phyloP scores from a whole-genome alignment of 2,888 invertebrate species.

The Tupiocoris notatus region DNA sequence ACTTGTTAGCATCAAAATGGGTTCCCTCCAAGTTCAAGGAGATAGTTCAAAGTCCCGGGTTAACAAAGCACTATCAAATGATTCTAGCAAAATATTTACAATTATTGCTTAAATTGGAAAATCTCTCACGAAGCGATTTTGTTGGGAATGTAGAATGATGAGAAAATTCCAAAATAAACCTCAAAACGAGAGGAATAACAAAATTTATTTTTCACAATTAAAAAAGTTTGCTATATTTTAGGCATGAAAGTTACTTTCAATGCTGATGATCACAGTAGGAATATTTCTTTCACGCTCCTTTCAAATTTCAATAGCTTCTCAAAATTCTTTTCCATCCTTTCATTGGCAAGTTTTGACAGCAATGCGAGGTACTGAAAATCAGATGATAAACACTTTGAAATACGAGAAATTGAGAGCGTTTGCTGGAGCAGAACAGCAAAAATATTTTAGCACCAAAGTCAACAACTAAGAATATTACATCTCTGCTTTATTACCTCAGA shows the following conservation, averaged over 20 bases:
- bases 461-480: too few relatives aligned
- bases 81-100: too few relatives aligned
- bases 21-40: too few relatives aligned
- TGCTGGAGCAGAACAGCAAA: not conserved
- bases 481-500: slow-evolving; percentile 53
- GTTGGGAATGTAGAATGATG: too few relatives aligned
- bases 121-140: too few relatives aligned
- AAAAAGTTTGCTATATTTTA: not conserved
- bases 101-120: too few relatives aligned
- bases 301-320: slow-evolving; percentile 11
- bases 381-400: not conserved
- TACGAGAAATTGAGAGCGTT: not conserved
- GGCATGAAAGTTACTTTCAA: not conserved
- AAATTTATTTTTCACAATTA: not conserved
- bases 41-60: too few relatives aligned
- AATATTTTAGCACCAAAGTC: too few relatives aligned
- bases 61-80: too few relatives aligned
- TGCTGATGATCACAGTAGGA: not conserved
- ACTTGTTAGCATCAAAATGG: not conserved
- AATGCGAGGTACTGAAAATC: slow-evolving; percentile 10
- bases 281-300: not conserved
- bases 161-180: too few relatives aligned
- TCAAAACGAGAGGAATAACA: too few relatives aligned
- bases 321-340: slow-evolving; percentile 14
- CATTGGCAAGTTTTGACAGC: not conserved